Evolutionary conservation across 2,888 invertebrate genomes (phyloP).

Genomic region (Pelosia muscerda): DNA sequence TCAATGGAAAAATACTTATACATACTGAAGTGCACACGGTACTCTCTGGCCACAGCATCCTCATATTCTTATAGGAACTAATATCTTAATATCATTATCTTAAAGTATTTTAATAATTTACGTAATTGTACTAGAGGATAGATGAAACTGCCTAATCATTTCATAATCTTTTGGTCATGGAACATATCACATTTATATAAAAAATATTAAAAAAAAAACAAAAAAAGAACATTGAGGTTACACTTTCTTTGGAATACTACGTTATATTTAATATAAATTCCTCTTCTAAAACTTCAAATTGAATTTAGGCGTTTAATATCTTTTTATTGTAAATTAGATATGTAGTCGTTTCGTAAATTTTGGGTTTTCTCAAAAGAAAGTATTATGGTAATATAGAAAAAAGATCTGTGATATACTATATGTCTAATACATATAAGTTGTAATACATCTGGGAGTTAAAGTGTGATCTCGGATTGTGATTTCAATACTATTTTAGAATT

Average conservation of each 20-base stretch:
- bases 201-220: slow-evolving; percentile 48
- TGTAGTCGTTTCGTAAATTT: slow-evolving; percentile 59
- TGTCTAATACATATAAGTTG: slow-evolving; percentile 72
- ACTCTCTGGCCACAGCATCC: slow-evolving; percentile 62
- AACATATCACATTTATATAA: slow-evolving; percentile 78
- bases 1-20: slow-evolving; percentile 59
- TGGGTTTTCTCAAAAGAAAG: slow-evolving; percentile 72
- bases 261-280: slow-evolving; percentile 41
- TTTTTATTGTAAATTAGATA: slow-evolving; percentile 57
- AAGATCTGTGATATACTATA: slow-evolving; percentile 80
- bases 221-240: slow-evolving; percentile 42
- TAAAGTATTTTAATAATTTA: slow-evolving; percentile 61
- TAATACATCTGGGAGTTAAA: slow-evolving; percentile 78
- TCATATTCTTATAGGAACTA: slow-evolving; percentile 52
- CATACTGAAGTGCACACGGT: slow-evolving; percentile 69
- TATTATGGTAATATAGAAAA: slow-evolving; percentile 81
- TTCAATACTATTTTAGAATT: slow-evolving; percentile 57
- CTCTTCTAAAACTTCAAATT: slow-evolving; percentile 50
- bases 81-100: slow-evolving; percentile 53
- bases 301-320: slow-evolving; percentile 70
- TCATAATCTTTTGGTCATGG: slow-evolving; percentile 70
- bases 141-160: slow-evolving; percentile 64
- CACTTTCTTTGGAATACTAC: slow-evolving; percentile 51
- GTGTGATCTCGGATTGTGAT: slow-evolving; percentile 81
- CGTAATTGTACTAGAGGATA: slow-evolving; percentile 57